phyloP scores from a whole-genome alignment of 2,113 vertebrate species.

The Clupea harengus region DNA sequence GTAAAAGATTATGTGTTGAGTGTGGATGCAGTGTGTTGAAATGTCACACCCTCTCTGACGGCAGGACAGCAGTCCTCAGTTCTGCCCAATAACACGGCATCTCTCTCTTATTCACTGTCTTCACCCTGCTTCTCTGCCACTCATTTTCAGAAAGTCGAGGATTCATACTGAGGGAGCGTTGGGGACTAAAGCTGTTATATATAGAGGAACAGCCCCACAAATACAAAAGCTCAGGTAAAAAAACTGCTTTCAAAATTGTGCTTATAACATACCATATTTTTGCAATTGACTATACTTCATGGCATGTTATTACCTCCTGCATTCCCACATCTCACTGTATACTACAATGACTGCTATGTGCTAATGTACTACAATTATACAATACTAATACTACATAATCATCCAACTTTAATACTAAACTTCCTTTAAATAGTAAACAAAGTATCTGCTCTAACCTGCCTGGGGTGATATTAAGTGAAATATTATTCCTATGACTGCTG shows the following conservation, averaged over 20 bases:
- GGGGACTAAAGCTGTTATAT: neutral
- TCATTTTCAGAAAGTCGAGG: neutral
- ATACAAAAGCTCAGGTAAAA: neutral
- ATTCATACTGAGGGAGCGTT: neutral
- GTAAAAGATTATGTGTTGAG: constrained; percentile 7
- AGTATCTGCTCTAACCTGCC: no score
- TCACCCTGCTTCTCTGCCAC: neutral
- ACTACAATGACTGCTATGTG: no score
- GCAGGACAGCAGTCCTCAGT: neutral
- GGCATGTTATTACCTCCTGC: neutral
- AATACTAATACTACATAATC: no score
- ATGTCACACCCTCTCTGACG: neutral
- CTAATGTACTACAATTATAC: no score
- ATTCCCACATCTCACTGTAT: neutral
- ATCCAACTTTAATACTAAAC: neutral
- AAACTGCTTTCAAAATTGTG: neutral
- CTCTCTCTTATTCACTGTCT: neutral
- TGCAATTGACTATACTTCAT: no score
- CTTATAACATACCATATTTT: no score
- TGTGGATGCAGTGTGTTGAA: neutral
- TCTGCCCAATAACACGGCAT: neutral
- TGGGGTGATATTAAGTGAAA: neutral
- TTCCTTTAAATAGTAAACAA: neutral
- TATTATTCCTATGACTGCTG: neutral
- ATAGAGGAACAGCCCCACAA: neutral